phyloP scores from a whole-genome alignment of 2,888 invertebrate species.

The Malacosoma neustria region DNA sequence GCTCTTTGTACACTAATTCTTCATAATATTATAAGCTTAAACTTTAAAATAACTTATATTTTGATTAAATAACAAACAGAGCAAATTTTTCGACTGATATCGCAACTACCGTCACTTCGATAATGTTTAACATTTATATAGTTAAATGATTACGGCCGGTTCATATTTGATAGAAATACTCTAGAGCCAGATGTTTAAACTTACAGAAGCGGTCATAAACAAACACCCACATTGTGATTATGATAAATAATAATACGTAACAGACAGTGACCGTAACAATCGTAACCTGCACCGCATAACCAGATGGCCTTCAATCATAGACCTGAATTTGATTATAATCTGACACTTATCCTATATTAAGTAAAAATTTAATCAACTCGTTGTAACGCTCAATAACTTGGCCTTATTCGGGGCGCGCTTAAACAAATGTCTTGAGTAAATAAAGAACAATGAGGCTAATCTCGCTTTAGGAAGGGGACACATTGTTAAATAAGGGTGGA shows the following conservation, averaged over 20 bases:
- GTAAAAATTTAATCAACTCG: constrained; percentile 30
- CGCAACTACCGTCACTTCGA: too few relatives aligned
- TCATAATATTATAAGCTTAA: too few relatives aligned
- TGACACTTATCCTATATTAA: constrained; percentile 34
- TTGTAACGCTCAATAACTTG: constrained; percentile 23
- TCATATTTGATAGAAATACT: too few relatives aligned
- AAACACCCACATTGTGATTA: constrained; percentile 9
- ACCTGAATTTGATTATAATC: constrained; percentile 26
- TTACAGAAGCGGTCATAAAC: background rate
- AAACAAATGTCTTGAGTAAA: constrained; percentile 14
- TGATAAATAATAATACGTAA: constrained; percentile 10
- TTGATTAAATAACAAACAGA: too few relatives aligned
- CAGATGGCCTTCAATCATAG: constrained; percentile 26
- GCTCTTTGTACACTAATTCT: too few relatives aligned
- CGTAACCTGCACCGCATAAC: constrained; percentile 21
- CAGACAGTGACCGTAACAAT: constrained; percentile 22
- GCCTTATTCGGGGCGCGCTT: constrained; percentile 24
- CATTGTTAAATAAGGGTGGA: constrained; percentile 42
- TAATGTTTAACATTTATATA: too few relatives aligned
- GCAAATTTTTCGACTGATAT: too few relatives aligned
- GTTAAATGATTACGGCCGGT: too few relatives aligned
- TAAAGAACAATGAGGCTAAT: constrained; percentile 25
- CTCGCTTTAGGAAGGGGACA: constrained; percentile 31
- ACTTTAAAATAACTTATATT: too few relatives aligned
- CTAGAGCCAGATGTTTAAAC: too few relatives aligned